These are phyloP conservation scores for Cheilosia soror DNA, from an alignment of 2,888 invertebrate species.

Conservation along the genomic window DNA sequence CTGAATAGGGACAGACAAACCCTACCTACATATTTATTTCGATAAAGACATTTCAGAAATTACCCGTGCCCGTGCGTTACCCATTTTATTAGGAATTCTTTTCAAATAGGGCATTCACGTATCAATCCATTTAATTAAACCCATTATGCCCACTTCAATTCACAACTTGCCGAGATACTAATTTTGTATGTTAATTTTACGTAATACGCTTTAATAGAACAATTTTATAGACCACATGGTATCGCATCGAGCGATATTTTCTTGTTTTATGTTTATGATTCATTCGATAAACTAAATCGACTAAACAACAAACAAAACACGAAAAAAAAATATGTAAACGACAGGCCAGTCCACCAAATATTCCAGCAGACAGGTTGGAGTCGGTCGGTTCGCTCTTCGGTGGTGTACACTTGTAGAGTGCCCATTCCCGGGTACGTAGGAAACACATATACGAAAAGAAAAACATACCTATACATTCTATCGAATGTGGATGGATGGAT, in stretches of 20 bases:
- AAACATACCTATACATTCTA: constrained; percentile 37
- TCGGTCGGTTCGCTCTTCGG: constrained; percentile 6
- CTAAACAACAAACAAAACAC: constrained; percentile 41
- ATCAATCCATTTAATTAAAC: neutral
- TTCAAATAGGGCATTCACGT: neutral
- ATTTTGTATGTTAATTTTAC: constrained; percentile 26
- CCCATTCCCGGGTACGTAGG: constrained; percentile 22
- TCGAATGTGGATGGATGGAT: constrained; percentile 23
- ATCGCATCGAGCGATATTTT: constrained; percentile 35
- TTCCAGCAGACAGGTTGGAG: constrained; percentile 73
- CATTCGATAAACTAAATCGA: constrained; percentile 52
- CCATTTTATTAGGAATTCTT: no score
- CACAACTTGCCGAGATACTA: constrained; percentile 17
- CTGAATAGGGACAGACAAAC: no score
- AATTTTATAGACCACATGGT: constrained; percentile 53
- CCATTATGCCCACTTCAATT: constrained; percentile 20
- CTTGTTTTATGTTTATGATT: constrained; percentile 38
- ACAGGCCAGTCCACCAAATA: constrained; percentile 55
- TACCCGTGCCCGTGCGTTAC: no score
- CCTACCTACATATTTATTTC: no score
- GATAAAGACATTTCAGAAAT: no score
- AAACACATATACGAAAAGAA: constrained; percentile 4
- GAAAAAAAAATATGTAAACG: constrained; percentile 32
- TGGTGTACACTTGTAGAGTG: constrained; percentile 14
- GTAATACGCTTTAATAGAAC: constrained; percentile 42